Evolutionary conservation across 2,888 invertebrate genomes (phyloP), one percentile per base, ranked within the genome.

Genomic region (Morpho deidamia): DNA sequence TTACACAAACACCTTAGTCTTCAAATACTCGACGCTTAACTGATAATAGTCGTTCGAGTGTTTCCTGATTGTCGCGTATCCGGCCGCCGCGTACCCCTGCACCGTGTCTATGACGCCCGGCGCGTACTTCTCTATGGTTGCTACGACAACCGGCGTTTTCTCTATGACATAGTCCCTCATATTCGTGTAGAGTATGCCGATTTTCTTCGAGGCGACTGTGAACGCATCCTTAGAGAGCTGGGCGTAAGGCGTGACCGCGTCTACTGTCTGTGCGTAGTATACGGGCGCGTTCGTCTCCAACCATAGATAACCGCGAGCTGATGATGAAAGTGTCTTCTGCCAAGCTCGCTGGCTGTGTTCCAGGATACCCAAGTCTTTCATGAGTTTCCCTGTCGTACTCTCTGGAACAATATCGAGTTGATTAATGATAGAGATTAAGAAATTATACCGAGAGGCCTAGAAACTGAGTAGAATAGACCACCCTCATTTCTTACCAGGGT

Each of bases 1-100:
- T 94, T 88, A 95, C 95, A 95, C 90, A 85, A 95, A 94, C 53
- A 95, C 93, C 86, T 94, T 94, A 51, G 92, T 93, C 72, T 91
- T 92, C 71, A 95, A 84, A 85, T 94, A 94, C 58, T 92, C 90
- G 8, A 90, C 76, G 7, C 91, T 84, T 38, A 88, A 74, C 63
- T 87, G 82, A 64, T 90, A 91, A 66, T 92, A 91, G 55, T 91
- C 83, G 35, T 72, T 73, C 1, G 90, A 88, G 56, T 86, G 83
- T 55, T 88, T 85, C 72, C 84, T 90, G 10, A 89, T 77, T 40
- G 85, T 69, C 38, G 77, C 77, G 64, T 90, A 86, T 0, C 85
- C 88, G 11, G 79, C 76, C 8, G 70, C 69, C 1, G 90, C 81
- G 54, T 90, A 85, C 38, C 83, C 80, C 63, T 92, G 91, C 11